These are phyloP conservation scores for Latrodectus geometricus DNA, from an alignment of 1,140 invertebrate genomes.

Conservation along the genomic window DNA sequence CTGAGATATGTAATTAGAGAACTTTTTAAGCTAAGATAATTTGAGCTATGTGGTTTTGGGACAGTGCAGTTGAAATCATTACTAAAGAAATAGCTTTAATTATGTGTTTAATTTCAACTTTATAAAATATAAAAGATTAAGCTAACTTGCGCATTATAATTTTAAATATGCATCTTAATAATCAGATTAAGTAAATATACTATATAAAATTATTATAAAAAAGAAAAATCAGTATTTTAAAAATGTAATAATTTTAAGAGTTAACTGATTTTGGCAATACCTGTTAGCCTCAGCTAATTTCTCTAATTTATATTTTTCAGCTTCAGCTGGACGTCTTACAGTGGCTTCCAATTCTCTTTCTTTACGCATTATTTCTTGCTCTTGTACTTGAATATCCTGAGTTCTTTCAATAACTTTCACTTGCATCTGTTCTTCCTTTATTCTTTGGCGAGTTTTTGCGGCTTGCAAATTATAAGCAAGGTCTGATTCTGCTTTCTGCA, in stretches of 20 bases:
- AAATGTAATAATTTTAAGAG: not conserved
- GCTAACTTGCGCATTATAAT: too few relatives aligned
- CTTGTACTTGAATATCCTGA: constrained; percentile 69
- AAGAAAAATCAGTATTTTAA: too few relatives aligned
- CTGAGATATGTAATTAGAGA: too few relatives aligned
- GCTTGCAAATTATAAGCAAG: constrained; percentile 71
- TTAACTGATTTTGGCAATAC: constrained; percentile 27
- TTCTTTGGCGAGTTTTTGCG: constrained; percentile 72
- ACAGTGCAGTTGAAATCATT: too few relatives aligned
- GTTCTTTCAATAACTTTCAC: constrained; percentile 70
- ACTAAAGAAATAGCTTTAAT: too few relatives aligned
- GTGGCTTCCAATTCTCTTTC: constrained; percentile 70
- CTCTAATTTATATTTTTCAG: constrained; percentile 78
- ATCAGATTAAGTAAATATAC: too few relatives aligned
- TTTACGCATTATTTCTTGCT: constrained; percentile 67
- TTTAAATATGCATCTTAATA: too few relatives aligned
- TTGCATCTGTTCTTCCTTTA: constrained; percentile 73
- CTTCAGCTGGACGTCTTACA: constrained; percentile 71
- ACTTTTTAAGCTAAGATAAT: too few relatives aligned
- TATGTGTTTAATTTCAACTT: too few relatives aligned
- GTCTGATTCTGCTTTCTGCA: constrained; percentile 70
- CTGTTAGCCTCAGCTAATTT: constrained; percentile 92
- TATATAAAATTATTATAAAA: too few relatives aligned
- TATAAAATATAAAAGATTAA: too few relatives aligned
- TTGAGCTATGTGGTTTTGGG: too few relatives aligned